Evolutionary conservation across 2,888 invertebrate genomes (phyloP).

Genomic region (Malthinus flaveolus): DNA sequence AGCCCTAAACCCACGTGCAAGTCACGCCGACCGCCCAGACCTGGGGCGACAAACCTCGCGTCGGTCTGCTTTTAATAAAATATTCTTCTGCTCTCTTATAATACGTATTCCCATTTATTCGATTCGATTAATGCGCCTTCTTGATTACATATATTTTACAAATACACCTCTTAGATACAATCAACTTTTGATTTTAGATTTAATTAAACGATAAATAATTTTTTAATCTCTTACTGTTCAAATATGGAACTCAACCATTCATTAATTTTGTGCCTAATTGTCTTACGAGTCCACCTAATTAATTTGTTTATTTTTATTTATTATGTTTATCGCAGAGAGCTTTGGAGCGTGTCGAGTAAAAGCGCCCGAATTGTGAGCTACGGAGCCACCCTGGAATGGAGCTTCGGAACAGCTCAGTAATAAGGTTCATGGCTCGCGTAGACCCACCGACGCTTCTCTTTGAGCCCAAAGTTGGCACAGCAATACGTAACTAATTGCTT

Average conservation of each 20-base stretch:
- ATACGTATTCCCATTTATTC: constrained; percentile 17
- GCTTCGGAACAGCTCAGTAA: too few species aligned
- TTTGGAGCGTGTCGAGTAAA: too few species aligned
- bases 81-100: constrained; percentile 13
- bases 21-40: constrained; percentile 42
- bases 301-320: too few species aligned
- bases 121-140: constrained; percentile 22
- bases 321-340: too few species aligned
- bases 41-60: constrained; percentile 35
- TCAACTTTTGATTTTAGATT: constrained; percentile 24
- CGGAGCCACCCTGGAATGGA: too few species aligned
- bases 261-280: too few species aligned
- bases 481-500: too few species aligned
- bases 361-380: too few species aligned
- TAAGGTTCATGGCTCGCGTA: too few species aligned
- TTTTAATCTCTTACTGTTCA: constrained; percentile 1
- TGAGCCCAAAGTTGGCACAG: too few species aligned
- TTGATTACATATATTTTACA: constrained; percentile 21
- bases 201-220: constrained; percentile 24
- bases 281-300: too few species aligned
- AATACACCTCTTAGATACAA: constrained; percentile 14
- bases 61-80: constrained; percentile 18
- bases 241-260: not conserved
- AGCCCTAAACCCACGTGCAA: constrained; percentile 43
- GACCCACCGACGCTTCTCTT: too few species aligned